These are phyloP conservation scores for Gallinago stenura DNA, from an alignment of 2,797 vertebrate species.

Conservation along the genomic window DNA sequence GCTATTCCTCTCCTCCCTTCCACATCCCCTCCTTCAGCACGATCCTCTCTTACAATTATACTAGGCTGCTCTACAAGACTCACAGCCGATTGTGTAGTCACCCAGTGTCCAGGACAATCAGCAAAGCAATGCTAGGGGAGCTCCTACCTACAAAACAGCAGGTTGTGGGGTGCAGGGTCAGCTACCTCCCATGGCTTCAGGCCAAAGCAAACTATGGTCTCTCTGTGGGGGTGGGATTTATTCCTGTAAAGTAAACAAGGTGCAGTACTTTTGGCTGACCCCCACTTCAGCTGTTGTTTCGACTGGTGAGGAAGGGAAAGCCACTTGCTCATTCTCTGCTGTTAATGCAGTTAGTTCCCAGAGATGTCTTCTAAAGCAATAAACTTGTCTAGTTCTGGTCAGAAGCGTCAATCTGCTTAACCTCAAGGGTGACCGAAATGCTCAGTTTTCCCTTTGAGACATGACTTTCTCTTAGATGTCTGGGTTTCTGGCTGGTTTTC, in stretches of 20 bases:
- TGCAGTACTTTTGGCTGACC: neutral
- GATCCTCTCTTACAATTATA: neutral
- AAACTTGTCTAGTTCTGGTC: neutral
- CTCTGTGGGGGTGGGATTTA: neutral
- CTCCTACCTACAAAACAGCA: neutral
- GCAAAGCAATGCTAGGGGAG: neutral
- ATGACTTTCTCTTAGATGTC: neutral
- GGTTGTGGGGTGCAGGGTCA: neutral
- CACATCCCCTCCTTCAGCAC: neutral
- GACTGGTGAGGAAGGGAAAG: neutral
- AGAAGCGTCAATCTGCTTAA: neutral
- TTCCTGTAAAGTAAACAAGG: neutral
- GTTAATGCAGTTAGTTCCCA: neutral
- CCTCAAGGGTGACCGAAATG: neutral
- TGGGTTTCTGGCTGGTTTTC: neutral
- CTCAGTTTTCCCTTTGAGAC: neutral
- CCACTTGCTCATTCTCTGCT: neutral
- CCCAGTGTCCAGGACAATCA: neutral
- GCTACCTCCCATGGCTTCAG: neutral
- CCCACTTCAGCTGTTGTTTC: neutral
- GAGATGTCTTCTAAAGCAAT: neutral
- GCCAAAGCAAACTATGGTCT: neutral
- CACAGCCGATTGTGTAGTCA: rapidly evolving
- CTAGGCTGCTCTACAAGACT: neutral
- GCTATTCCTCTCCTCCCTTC: neutral